phyloP scores from a whole-genome alignment of 2,113 vertebrate genomes.

The Prietella phreatophila region DNA sequence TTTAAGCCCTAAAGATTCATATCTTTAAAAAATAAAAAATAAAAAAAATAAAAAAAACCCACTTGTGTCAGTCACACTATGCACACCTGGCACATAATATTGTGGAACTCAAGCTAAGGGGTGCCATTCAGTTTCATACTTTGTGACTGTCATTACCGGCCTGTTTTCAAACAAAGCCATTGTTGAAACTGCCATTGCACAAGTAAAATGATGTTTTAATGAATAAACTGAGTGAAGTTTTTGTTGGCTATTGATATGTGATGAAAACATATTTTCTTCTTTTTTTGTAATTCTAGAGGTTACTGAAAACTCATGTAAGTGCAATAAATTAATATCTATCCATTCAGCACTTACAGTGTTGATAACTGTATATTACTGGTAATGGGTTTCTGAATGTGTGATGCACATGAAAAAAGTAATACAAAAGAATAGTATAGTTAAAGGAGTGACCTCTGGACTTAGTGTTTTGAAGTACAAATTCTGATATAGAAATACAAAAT shows the following conservation, averaged over 20 bases:
- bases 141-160: slow-evolving; percentile 46
- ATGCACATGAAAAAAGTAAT: background rate
- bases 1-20: slow-evolving; percentile 38
- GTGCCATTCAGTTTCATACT: slow-evolving; percentile 27
- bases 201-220: slow-evolving; percentile 52
- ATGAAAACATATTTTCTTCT: background rate
- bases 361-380: background rate
- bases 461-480: background rate
- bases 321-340: slow-evolving; percentile 14
- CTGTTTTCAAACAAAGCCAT: slow-evolving; percentile 48
- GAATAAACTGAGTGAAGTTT: slow-evolving; percentile 51
- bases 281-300: slow-evolving; percentile 5
- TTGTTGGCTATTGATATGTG: slow-evolving; percentile 44
- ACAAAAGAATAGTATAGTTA: background rate
- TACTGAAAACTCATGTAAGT: slow-evolving; percentile 10
- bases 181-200: slow-evolving; percentile 56
- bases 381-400: background rate
- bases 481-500: background rate
- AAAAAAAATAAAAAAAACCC: background rate
- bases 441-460: background rate
- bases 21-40: slow-evolving; percentile 10
- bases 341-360: slow-evolving; percentile 9
- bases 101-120: slow-evolving; percentile 33
- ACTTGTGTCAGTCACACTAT: slow-evolving; percentile 40
- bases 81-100: slow-evolving; percentile 45